Base-by-base conservation (phyloP, 2,888 invertebrate genomes). In the Himalopsyche anomala region DNA sequence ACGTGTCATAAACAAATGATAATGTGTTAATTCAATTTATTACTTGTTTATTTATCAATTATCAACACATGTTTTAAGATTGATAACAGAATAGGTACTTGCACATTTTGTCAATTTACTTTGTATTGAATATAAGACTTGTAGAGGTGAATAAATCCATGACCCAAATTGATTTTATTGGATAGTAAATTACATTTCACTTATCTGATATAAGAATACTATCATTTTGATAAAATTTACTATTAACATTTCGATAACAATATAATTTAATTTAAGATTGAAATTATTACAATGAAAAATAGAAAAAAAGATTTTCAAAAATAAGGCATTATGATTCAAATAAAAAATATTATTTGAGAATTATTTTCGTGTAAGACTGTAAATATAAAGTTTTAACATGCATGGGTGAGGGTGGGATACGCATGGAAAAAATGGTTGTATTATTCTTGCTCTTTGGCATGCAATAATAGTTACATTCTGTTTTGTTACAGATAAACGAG, bases 401-500 rank as follows among this genome's bases (percentile, higher is more conserved):
- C 74, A 74, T 74, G 74, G 74, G 15, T 74, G 74, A 74, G 36
- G 28, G 28, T 19, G 15, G 74, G 74, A 38, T 15, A 28, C 2
- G 36, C 74, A 74, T 74, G 74, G 11, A 28, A 19, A 28, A 5
- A 45, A 38, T 74, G 40, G 9, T 4, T 3, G 17, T 79, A 36
- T 8, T 80, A 40, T 80, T 80, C 11, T 40, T 40, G 19, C 45
- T 28, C 4, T 62, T 62, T 62, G 62, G 62, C 62, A 9, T 62
- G 62, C 9, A 19, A 62, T 62, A 28, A 62, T 6, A 62, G 28
- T 62, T 11, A 2, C 12, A 79, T 87, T 85, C 85, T 81, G 90
- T 89, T 86, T 93, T 92, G 93, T 94, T 94, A 80, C 93, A 95
- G 95, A 94, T 95, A 92, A 95, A 95, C 91, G 95, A 95, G 92